Percentiles rank a stretch among this genome's conserved stretches.
Conservation (phyloP, 2,888 invertebrate species). For the Myopa tessellatipennis region DNA sequence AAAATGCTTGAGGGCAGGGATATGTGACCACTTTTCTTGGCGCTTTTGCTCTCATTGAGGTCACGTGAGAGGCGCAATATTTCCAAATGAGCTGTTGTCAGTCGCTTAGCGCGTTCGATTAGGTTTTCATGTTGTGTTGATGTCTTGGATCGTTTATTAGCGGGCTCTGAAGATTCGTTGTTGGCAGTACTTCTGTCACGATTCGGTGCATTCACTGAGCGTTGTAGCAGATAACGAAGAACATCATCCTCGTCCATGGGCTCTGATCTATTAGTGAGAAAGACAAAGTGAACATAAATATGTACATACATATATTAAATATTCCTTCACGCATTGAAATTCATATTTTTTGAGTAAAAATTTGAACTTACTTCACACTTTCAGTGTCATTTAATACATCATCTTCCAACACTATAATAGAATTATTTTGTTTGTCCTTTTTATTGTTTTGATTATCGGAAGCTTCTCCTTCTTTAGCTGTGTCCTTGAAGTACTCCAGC, state of each 20-base stretch:
- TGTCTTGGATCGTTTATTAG: conserved; percentile 1
- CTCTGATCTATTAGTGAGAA: conserved; percentile 50
- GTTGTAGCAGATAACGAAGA: conserved; percentile 28
- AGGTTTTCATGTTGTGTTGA: background rate
- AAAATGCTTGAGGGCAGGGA: conserved; percentile 27
- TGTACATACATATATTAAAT: background rate
- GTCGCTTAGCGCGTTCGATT: conserved; percentile 44
- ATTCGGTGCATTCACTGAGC: background rate
- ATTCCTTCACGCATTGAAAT: background rate
- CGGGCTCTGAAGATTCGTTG: conserved; percentile 1
- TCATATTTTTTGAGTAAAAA: background rate
- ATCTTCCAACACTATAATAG: conserved; percentile 45
- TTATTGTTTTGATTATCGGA: background rate
- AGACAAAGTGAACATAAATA: background rate
- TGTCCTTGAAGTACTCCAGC: background rate
- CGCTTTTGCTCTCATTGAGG: conserved; percentile 25
- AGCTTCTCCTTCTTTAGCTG: background rate
- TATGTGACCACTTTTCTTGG: conserved; percentile 5
- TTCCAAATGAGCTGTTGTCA: conserved; percentile 42
- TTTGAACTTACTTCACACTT: conserved; percentile 52
- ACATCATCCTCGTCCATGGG: conserved; percentile 45
- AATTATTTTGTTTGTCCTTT: conserved; percentile 18
- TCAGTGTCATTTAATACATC: conserved; percentile 45
- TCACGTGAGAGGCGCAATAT: conserved; percentile 41
- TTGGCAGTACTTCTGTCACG: background rate